phyloP scores from a whole-genome alignment of 2,888 invertebrate species.

The Chalcosyrphus nemorum region DNA sequence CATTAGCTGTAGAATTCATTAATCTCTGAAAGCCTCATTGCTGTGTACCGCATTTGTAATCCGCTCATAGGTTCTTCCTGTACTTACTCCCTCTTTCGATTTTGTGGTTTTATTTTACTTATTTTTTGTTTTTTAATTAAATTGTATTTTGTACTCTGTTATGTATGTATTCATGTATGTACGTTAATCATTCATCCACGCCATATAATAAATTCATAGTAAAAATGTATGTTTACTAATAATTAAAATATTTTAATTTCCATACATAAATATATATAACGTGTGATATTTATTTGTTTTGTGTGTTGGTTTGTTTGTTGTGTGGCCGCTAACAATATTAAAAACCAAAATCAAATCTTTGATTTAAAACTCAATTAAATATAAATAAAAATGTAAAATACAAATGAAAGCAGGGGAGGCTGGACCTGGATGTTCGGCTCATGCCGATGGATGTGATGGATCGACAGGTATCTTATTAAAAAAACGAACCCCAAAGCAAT shows the following conservation, averaged over 20 bases:
- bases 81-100: not conserved
- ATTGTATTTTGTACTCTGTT: slow-evolving; percentile 76
- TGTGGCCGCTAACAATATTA: slow-evolving; percentile 83
- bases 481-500: slow-evolving; percentile 66
- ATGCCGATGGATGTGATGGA: slow-evolving; percentile 96
- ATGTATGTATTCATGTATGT: slow-evolving; percentile 63
- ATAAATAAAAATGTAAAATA: slow-evolving; percentile 67
- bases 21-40: not conserved
- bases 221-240: slow-evolving; percentile 30
- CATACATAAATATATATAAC: slow-evolving; percentile 31
- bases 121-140: slow-evolving; percentile 50
- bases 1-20: too few relatives aligned
- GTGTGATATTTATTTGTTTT: slow-evolving; percentile 69
- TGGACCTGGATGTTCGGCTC: slow-evolving; percentile 94
- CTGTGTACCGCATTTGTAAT: not conserved
- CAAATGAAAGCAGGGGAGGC: slow-evolving; percentile 85
- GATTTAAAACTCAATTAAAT: slow-evolving; percentile 58
- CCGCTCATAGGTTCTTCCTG: not conserved
- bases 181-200: slow-evolving; percentile 60
- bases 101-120: slow-evolving; percentile 5
- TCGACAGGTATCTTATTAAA: slow-evolving; percentile 88
- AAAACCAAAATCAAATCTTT: slow-evolving; percentile 53
- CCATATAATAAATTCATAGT: slow-evolving; percentile 42
- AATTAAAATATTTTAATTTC: slow-evolving; percentile 30
- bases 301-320: slow-evolving; percentile 83